Base-by-base conservation (phyloP, 2,797 vertebrate species). In the Sebastes melanostomus region DNA sequence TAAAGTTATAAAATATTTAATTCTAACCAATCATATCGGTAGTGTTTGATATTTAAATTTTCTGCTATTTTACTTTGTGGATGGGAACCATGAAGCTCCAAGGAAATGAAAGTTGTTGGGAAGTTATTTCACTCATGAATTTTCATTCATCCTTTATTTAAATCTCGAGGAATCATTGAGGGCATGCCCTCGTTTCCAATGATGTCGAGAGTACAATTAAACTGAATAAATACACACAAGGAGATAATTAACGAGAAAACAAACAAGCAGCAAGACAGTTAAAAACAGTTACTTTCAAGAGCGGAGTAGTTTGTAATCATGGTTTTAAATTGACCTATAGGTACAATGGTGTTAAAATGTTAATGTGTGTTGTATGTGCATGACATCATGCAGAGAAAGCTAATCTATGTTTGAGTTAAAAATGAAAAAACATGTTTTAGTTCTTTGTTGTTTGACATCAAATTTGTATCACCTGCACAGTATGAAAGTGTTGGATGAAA, bases 31-130 rank as follows among this genome's bases (percentile, higher is more conserved):
- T 66, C 18, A 36, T 36, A 10, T 12, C 29, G 3, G 12, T 24
- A 30, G 16, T 52, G 29, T 38, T 55, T 38, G 6, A 24, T 13
- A 46, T 54, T 54, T 1, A 2, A 38, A 59, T 30, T 3, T 24
- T 55, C 13, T 66, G 66, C 8, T 65, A 6, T 78, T 66, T 38
- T 5, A 63, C 50, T 63, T 65, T 58, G 42, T 62, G 27, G 8
- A 27, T 34, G 22, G 16, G 22, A 22, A 34, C 3, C 24, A 50
- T 1, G 16, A 54, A 24, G 46, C 3, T 14, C 22, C 4, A 36
- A 25, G n/a, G 7, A 18, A 34, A 1, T 72, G 9, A 32, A 82
- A 55, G 55, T 29, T 50, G 34, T 25, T 24, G 4, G 61, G 30
- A 10, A 30, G 24, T 36, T n/a, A 34, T 71, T 71, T 70, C 6